phyloP scores from a whole-genome alignment of 1,140 invertebrate species.

The Eumaeus atala region DNA sequence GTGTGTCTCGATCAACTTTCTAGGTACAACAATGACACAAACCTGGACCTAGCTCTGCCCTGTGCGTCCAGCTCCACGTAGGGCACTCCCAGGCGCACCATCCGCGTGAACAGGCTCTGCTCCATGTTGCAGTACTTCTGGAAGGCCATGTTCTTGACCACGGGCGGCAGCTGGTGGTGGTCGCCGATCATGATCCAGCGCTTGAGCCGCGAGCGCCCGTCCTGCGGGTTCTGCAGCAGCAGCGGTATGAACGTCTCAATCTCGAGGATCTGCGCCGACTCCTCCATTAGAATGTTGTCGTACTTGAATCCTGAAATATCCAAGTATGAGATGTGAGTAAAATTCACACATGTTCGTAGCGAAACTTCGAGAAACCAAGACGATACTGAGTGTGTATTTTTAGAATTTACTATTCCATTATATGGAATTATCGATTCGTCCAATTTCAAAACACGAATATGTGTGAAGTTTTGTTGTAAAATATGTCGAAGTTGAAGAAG shows the following conservation, averaged over 20 bases:
- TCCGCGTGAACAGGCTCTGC: slow-evolving; percentile 96
- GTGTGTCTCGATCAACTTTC: too few species aligned
- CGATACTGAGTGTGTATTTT: too few species aligned
- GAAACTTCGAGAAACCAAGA: too few species aligned
- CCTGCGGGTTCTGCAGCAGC: slow-evolving; percentile 96
- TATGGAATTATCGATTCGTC: too few species aligned
- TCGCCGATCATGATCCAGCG: slow-evolving; percentile 99
- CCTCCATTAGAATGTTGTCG: slow-evolving; percentile 99
- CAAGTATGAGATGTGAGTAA: neutral
- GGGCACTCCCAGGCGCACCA: slow-evolving; percentile 96
- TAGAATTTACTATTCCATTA: too few species aligned
- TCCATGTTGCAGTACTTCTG: slow-evolving; percentile 99
- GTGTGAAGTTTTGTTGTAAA: too few species aligned
- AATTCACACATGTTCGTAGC: neutral
- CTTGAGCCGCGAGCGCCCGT: slow-evolving; percentile 96
- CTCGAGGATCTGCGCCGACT: slow-evolving; percentile 98
- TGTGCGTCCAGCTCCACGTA: slow-evolving; percentile 98
- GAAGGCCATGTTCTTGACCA: slow-evolving; percentile 99
- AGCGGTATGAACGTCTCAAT: slow-evolving; percentile 99
- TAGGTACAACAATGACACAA: too few species aligned
- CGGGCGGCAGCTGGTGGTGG: slow-evolving; percentile 98
- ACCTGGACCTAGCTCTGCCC: slow-evolving; percentile 92
- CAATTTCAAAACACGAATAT: too few species aligned
- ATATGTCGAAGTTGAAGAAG: too few species aligned
- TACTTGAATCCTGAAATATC: slow-evolving; percentile 87